phyloP scores from a whole-genome alignment of 2,113 vertebrate genomes.

The Chrysemys picta region DNA sequence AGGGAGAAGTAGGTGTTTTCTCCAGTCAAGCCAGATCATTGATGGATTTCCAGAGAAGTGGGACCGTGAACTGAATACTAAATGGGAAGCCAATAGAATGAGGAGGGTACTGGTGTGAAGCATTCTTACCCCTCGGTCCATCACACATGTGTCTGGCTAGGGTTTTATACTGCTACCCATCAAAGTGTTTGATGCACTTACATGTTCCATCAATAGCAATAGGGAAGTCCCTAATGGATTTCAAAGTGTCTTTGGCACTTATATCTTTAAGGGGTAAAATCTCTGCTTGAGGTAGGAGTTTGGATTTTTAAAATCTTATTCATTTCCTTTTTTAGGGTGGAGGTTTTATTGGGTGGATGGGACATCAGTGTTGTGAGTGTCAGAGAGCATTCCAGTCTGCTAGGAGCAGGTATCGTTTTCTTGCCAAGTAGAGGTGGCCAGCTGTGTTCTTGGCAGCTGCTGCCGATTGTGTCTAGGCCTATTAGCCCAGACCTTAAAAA shows the following conservation, averaged over 20 bases:
- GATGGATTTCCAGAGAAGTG: too few species aligned
- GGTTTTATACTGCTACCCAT: not conserved
- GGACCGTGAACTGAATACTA: too few species aligned
- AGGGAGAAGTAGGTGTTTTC: too few species aligned
- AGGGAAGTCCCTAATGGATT: not conserved
- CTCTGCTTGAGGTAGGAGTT: not conserved
- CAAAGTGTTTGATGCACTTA: not conserved
- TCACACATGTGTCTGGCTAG: not conserved
- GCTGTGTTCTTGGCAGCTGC: not conserved
- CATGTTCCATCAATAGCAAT: not conserved
- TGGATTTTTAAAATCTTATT: not conserved
- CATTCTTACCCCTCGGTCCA: not conserved
- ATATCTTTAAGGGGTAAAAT: not conserved
- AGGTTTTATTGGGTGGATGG: not conserved
- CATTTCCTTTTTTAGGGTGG: fast-evolving
- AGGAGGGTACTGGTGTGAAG: fast-evolving
- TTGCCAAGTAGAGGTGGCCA: not conserved
- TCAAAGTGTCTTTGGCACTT: not conserved
- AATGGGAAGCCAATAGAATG: not conserved
- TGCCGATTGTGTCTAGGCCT: not conserved
- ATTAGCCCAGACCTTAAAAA: not conserved
- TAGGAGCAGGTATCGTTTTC: not conserved
- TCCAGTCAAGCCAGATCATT: too few species aligned
- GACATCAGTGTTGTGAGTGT: not conserved
- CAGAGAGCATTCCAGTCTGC: not conserved